Percentiles rank a stretch among this genome's conserved stretches.
These are phyloP conservation scores for Zeuzera pyrina DNA, from an alignment of 2,888 invertebrate genomes.

Conservation along the genomic window DNA sequence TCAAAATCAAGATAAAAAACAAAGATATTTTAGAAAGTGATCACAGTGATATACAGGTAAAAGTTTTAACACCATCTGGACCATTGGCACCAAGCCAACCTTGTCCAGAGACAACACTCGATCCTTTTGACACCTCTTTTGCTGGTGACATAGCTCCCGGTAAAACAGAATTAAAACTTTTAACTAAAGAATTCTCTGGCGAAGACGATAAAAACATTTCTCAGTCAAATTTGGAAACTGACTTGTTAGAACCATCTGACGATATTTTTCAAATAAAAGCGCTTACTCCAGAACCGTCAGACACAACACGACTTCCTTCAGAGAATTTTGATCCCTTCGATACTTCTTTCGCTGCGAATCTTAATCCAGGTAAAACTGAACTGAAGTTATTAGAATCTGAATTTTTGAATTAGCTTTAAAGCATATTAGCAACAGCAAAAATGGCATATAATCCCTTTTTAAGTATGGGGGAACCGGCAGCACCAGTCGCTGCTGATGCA, in stretches of 20 bases:
- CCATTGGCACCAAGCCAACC: constrained; percentile 56
- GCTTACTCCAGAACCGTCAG: constrained; percentile 76
- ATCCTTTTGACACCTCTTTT: constrained; percentile 92
- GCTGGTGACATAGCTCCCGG: constrained; percentile 83
- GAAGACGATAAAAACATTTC: constrained; percentile 37
- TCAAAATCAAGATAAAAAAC: constrained; percentile 32
- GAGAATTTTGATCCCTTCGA: constrained; percentile 85
- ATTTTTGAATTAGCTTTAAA: constrained; percentile 50
- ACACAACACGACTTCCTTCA: constrained; percentile 31
- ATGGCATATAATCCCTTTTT: constrained; percentile 88
- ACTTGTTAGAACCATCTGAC: constrained; percentile 64
- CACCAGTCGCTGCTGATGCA: constrained; percentile 60
- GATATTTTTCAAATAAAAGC: constrained; percentile 79
- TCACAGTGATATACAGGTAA: constrained; percentile 53
- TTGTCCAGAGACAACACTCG: constrained; percentile 62
- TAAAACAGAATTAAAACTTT: constrained; percentile 82
- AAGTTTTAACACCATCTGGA: constrained; percentile 76
- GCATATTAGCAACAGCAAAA: constrained; percentile 18
- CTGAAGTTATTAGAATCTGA: constrained; percentile 85
- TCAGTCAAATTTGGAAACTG: constrained; percentile 45
- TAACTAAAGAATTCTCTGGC: constrained; percentile 83
- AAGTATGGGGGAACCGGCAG: constrained; percentile 78
- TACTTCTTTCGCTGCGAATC: constrained; percentile 82
- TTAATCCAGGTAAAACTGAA: constrained; percentile 84
- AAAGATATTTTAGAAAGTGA: constrained; percentile 48